phyloP scores from a whole-genome alignment of 2,888 invertebrate species.

The Busseola fusca region DNA sequence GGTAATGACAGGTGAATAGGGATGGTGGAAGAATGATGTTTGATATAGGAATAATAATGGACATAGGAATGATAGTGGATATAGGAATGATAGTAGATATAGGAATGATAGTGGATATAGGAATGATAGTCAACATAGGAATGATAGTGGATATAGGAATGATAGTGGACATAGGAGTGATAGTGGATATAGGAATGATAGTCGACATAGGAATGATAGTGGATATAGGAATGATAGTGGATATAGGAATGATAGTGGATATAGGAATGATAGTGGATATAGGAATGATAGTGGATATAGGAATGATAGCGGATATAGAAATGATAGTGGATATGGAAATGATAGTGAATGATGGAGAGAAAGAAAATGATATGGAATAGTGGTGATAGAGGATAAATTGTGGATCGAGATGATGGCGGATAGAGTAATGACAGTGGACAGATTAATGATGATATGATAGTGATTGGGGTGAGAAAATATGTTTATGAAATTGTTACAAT shows the following conservation, averaged over 20 bases:
- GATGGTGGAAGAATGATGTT: neutral
- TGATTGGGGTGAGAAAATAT: neutral
- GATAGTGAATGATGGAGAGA: neutral
- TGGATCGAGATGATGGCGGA: neutral
- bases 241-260: neutral
- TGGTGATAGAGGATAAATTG: too few relatives aligned
- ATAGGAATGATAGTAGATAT: neutral
- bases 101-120: neutral
- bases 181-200: neutral
- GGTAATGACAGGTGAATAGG: slow-evolving; percentile 21
- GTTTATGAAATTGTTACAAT: slow-evolving; percentile 14
- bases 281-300: neutral
- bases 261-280: too few relatives aligned
- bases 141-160: neutral
- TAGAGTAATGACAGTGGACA: neutral
- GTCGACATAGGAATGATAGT: neutral
- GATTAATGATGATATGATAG: too few relatives aligned
- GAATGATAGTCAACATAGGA: neutral
- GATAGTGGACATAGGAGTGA: neutral
- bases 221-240: neutral
- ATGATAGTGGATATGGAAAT: neutral
- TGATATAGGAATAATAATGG: neutral
- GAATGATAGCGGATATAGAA: neutral
- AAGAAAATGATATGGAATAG: too few relatives aligned
- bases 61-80: neutral